Percentiles rank a stretch among this genome's conserved stretches.
phyloP scores from a whole-genome alignment of 2,113 vertebrate species.

The Lepidothrix coronata region DNA sequence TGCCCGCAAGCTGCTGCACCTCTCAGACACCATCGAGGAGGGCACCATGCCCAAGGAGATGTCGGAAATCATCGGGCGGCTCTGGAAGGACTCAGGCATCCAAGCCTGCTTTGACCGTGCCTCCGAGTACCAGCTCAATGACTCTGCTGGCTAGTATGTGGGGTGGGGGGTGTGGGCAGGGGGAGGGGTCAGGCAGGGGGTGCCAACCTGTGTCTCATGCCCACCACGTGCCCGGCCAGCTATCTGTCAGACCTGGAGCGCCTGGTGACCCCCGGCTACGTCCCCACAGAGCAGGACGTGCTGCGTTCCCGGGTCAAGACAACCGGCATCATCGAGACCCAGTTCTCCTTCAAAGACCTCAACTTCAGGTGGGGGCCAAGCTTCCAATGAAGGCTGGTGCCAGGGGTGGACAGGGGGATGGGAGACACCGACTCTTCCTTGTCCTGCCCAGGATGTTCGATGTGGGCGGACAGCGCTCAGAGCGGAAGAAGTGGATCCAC shows the following conservation, averaged over 20 bases:
- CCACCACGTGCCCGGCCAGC: constrained; percentile 32
- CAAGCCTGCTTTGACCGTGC: constrained; percentile 93
- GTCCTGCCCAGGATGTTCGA: constrained; percentile 90
- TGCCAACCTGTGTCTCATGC: neutral
- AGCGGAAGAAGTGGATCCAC: constrained; percentile 99
- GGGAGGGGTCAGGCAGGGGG: too few species aligned
- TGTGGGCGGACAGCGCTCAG: constrained; percentile 94
- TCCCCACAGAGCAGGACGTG: constrained; percentile 96
- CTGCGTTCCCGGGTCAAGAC: constrained; percentile 96
- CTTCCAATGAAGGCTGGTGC: fast-evolving
- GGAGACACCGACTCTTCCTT: neutral
- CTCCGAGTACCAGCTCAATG: constrained; percentile 97
- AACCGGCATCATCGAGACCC: constrained; percentile 94
- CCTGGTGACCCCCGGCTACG: constrained; percentile 87
- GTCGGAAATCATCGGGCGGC: constrained; percentile 89
- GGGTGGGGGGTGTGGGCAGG: fast-evolving
- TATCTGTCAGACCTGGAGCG: constrained; percentile 92
- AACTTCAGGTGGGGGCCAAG: constrained; percentile 85
- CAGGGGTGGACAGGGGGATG: too few species aligned
- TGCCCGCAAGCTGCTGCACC: constrained; percentile 90
- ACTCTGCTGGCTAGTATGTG: constrained; percentile 94
- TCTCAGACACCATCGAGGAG: constrained; percentile 95
- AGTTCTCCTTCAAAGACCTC: constrained; percentile 94
- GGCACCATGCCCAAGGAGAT: constrained; percentile 96
- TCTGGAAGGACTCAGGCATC: constrained; percentile 95